Percentiles rank a stretch among this genome's conserved stretches.
These are phyloP conservation scores for Cataglyphis hispanica DNA, from an alignment of 1,140 invertebrate species.

Conservation along the genomic window DNA sequence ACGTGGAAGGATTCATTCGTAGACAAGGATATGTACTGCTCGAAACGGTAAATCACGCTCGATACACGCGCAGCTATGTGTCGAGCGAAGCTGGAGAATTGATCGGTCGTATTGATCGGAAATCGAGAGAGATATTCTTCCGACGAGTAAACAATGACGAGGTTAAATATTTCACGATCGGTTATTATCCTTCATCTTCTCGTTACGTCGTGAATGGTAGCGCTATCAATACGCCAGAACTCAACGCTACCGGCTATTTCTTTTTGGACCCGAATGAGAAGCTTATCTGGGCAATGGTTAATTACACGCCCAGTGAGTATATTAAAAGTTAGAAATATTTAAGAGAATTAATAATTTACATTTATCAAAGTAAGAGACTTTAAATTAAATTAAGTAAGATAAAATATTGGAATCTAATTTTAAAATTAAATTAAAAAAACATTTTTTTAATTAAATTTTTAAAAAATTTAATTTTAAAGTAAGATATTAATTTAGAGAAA, in stretches of 20 bases:
- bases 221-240: slow-evolving; percentile 86
- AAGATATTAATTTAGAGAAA: too few relatives aligned
- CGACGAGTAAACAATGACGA: slow-evolving; percentile 79
- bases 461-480: too few relatives aligned
- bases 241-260: slow-evolving; percentile 88
- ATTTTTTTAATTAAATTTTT: too few relatives aligned
- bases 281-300: slow-evolving; percentile 87
- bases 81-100: slow-evolving; percentile 89
- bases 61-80: slow-evolving; percentile 88
- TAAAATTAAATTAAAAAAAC: too few relatives aligned
- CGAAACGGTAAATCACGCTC: slow-evolving; percentile 84
- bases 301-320: slow-evolving; percentile 88
- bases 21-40: slow-evolving; percentile 65
- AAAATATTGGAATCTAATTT: too few relatives aligned
- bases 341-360: slow-evolving; percentile 11
- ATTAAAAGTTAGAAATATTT: slow-evolving; percentile 9
- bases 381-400: slow-evolving; percentile 30
- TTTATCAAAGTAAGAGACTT: slow-evolving; percentile 15
- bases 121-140: slow-evolving; percentile 88
- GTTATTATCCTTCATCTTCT: slow-evolving; percentile 85
- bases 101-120: slow-evolving; percentile 88
- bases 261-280: slow-evolving; percentile 88
- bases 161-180: slow-evolving; percentile 85
- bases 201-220: slow-evolving; percentile 88
- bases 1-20: slow-evolving; percentile 88